Percentiles rank a stretch among this genome's conserved stretches.
These are phyloP conservation scores for Drosophila ambigua DNA, from an alignment of 1,140 invertebrate species.

Conservation along the genomic window DNA sequence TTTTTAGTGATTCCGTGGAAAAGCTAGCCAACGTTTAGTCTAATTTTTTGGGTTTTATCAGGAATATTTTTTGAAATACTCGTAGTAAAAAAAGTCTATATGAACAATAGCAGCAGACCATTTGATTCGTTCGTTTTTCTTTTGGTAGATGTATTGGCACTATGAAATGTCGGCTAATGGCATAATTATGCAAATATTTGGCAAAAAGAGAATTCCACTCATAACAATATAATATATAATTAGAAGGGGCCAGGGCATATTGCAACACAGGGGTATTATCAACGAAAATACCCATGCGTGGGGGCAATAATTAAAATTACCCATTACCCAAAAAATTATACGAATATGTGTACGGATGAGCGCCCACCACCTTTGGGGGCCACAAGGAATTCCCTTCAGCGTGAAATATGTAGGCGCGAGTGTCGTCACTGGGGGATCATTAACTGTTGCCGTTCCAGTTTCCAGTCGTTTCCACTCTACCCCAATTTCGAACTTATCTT, in stretches of 20 bases:
- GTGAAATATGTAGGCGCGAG: neutral
- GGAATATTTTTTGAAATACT: slow-evolving; percentile 7
- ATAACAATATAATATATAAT: too few species aligned
- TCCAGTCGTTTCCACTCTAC: too few species aligned
- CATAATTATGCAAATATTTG: slow-evolving; percentile 61
- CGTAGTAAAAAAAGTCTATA: neutral
- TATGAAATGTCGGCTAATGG: slow-evolving; percentile 48
- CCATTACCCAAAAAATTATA: slow-evolving; percentile 4
- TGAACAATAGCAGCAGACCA: neutral
- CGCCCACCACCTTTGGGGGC: neutral
- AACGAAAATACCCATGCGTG: slow-evolving; percentile 35
- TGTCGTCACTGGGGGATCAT: slow-evolving; percentile 18
- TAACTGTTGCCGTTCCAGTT: too few species aligned
- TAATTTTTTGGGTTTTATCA: neutral
- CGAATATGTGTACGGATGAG: slow-evolving; percentile 7
- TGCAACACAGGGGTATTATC: slow-evolving; percentile 51
- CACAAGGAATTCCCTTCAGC: slow-evolving; percentile 13
- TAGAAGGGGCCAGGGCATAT: neutral
- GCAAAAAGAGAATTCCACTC: neutral
- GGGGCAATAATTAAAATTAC: slow-evolving; percentile 46
- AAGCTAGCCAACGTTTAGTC: slow-evolving; percentile 1
- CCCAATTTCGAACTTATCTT: too few species aligned
- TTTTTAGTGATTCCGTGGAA: slow-evolving; percentile 27
- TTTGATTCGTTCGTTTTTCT: slow-evolving; percentile 5
- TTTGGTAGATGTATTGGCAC: slow-evolving; percentile 23